Evolutionary conservation across 1,140 invertebrate species (phyloP), one percentile per base, ranked within the genome.

Genomic region (Lasioglossum albipes): DNA sequence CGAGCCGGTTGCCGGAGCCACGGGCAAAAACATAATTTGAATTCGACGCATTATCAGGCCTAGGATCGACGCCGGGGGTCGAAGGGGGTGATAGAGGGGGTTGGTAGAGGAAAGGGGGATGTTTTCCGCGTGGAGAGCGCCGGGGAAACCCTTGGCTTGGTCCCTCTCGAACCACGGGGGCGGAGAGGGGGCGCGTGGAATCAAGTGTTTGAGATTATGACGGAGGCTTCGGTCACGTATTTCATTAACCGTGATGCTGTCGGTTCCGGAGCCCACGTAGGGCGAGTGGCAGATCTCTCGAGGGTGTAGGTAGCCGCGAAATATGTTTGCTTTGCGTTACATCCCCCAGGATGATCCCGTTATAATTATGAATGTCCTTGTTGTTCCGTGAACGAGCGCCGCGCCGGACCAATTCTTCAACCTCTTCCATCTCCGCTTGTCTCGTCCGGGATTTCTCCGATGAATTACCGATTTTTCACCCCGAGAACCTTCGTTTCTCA

Each of bases 121-220:
- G 69, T 77, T 76, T 71, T 65, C 67, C 78, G 62, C 83, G 57
- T 59, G 77, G 64, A 36, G n/a, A 52, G 75, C 75, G 57, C 36
- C 31, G 71, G 0, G 18, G 57, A 20, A 65, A 64, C 75, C 81
- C 76, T 78, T 69, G 52, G 65, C 76, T 78, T 69, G 52, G 65
- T 67, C 59, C 66, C 61, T 75, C 82, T 85, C 81, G 80, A 83
- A 86, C 81, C 83, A 84, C 77, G 79, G 81, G 52, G 52, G 18
- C 0, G 52, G 52, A 6, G 18, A 13, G 52, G 52, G 16, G 16
- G 83, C 71, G 76, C 84, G 86, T 84, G 89, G 86, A 93, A 93
- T 92, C 91, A 92, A 93, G 91, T 91, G 92, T 92, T 92, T 91
- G 91, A 93, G 91, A 92, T 93, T 92, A 93, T 93, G 92, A 93